phyloP scores from a whole-genome alignment of 2,888 invertebrate species.

The Andrena dorsata region DNA sequence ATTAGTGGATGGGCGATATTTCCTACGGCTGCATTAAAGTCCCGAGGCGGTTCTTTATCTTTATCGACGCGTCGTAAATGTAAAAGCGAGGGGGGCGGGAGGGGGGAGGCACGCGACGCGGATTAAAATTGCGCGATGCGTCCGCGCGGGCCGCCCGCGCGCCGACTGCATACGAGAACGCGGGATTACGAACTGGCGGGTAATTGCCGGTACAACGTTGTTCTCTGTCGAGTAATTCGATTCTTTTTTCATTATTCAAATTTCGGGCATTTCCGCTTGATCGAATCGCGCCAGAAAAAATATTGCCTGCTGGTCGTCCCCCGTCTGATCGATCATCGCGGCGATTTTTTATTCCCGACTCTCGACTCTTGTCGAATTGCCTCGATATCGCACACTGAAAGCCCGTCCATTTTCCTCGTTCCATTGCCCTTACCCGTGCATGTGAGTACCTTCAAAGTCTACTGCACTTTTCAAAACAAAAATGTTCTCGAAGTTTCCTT shows the following conservation, averaged over 20 bases:
- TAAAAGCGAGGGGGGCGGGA: not conserved
- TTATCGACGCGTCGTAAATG: constrained; percentile 41
- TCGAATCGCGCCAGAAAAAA: constrained; percentile 19
- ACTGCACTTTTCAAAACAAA: not conserved
- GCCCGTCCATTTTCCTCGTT: not conserved
- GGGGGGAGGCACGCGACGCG: constrained; percentile 12
- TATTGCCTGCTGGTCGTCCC: not conserved
- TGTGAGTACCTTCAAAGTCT: not conserved
- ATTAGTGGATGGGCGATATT: constrained; percentile 6
- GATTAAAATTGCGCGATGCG: constrained; percentile 43
- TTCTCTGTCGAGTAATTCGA: constrained; percentile 49
- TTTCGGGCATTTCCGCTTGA: constrained; percentile 8
- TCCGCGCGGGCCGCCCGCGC: constrained; percentile 22
- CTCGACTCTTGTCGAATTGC: not conserved
- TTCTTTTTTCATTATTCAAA: constrained; percentile 60
- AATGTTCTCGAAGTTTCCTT: too few species aligned
- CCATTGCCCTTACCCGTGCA: too few species aligned
- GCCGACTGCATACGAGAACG: constrained; percentile 17
- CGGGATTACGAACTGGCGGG: constrained; percentile 25
- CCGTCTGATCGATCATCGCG: not conserved
- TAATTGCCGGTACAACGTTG: constrained; percentile 53
- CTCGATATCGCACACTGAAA: not conserved
- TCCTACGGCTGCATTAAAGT: constrained; percentile 13
- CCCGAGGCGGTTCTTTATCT: constrained; percentile 1
- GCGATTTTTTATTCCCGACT: constrained; percentile 24